Conservation (phyloP, 2,797 vertebrate species). For the Tapirus indicus region DNA sequence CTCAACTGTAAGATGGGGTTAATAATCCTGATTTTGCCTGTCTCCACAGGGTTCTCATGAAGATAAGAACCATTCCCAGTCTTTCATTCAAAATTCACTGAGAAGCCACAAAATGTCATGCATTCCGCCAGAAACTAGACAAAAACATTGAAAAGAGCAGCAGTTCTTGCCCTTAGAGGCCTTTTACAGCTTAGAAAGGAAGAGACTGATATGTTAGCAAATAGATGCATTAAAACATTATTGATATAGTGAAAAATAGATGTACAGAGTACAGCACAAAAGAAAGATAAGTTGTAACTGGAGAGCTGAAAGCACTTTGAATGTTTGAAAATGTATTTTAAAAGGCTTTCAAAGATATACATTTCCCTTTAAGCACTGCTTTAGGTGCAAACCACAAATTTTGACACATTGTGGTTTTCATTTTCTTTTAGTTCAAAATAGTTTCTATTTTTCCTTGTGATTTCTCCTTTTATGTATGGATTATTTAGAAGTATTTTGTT, state of each 20-base stretch:
- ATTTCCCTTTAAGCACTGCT: not conserved
- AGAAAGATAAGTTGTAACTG: not conserved
- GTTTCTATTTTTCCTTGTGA: not conserved
- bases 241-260: rapidly evolving
- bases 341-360: not conserved
- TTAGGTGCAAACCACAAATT: not conserved
- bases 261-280: not conserved
- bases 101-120: not conserved
- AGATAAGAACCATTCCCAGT: not conserved
- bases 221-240: rapidly evolving
- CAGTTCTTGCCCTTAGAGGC: not conserved
- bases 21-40: not conserved
- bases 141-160: rapidly evolving
- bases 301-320: not conserved
- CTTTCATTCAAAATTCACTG: not conserved
- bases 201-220: not conserved
- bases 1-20: not conserved
- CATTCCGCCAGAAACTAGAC: not conserved
- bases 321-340: not conserved
- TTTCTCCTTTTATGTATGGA: slow-evolving; percentile 6
- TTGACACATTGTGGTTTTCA: not conserved
- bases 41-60: not conserved
- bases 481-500: not conserved
- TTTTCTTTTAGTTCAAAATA: slow-evolving; percentile 22
- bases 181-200: not conserved